Conservation (phyloP, 2,888 invertebrate genomes). For the Rapana venosa region DNA sequence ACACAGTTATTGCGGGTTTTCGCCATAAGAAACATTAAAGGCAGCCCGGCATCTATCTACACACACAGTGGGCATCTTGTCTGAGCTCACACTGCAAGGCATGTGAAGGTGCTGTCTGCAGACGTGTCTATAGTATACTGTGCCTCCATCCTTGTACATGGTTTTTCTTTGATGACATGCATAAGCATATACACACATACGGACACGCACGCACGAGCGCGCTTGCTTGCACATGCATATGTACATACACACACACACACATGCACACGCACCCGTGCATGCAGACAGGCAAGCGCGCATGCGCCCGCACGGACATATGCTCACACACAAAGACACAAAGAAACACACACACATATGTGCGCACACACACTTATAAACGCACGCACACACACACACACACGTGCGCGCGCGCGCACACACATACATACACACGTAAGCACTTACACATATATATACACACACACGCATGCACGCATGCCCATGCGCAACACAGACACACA, state of each 20-base stretch:
- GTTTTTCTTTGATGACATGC: neutral
- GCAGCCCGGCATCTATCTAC: too few species aligned
- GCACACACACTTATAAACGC: neutral
- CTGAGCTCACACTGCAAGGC: neutral
- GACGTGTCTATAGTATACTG: too few species aligned
- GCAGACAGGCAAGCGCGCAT: too few species aligned
- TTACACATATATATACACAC: neutral
- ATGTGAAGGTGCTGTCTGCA: neutral
- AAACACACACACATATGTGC: neutral
- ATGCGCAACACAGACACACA: slow-evolving; percentile 7
- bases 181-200: neutral
- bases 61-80: neutral
- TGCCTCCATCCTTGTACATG: too few species aligned
- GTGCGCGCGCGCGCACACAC: neutral
- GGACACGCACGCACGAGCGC: neutral
- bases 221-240: neutral
- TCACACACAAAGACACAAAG: neutral
- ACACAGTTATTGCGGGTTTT: neutral
- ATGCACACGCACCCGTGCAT: too few species aligned
- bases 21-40: neutral
- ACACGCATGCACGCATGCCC: neutral
- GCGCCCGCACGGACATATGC: neutral
- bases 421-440: neutral
- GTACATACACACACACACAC: too few species aligned
- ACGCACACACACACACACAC: neutral